Evolutionary conservation across 2,113 vertebrate genomes (phyloP), one percentile per base, ranked within the genome.

Genomic region (Aptenodytes patagonicus): DNA sequence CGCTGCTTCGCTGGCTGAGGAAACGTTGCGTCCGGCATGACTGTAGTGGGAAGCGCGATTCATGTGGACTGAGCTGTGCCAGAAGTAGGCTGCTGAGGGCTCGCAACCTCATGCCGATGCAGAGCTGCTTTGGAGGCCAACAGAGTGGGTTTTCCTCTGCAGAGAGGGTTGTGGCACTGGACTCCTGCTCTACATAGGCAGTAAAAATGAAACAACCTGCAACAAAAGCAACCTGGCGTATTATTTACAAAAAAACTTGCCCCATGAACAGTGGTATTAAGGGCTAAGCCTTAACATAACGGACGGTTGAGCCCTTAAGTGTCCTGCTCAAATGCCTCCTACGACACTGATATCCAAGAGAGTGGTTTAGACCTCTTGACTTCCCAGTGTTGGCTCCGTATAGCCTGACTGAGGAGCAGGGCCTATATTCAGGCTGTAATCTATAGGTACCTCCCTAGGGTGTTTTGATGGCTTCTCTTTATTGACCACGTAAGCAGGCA

Each of bases 251-350:
- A 62, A 42, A 71, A 71, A 31, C 18, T 15, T 76, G 31, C n/a
- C 71, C 12, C 7, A 5, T 0, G 0, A 62, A 36, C 26, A 51
- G 24, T 0, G 0, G 22, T 77, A 52, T 57, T 32, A 61, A 73
- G 8, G 38, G 17, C 32, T 93, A 72, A 83, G 28, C 42, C 38
- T 34, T 88, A 76, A 46, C 14, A 21, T 3, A 62, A 57, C 10
- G 3, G n/a, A n/a, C 4, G 0, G 4, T 0, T 80, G 64, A 70
- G 12, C 46, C 13, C 44, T 65, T 32, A 32, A 44, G n/a, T n/a
- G 38, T 66, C 65, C 57, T 51, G 70, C n/a, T 86, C 40, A 79
- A 42, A 42, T 42, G n/a, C 22, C 29, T 78, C 32, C 42, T 88
- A 1, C 25, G 46, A 70, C 42, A 79, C 0, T 54, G 66, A 62